Percentiles rank a stretch among this genome's conserved stretches.
phyloP scores from a whole-genome alignment of 2,113 vertebrate species.

The Oncorhynchus clarkii region DNA sequence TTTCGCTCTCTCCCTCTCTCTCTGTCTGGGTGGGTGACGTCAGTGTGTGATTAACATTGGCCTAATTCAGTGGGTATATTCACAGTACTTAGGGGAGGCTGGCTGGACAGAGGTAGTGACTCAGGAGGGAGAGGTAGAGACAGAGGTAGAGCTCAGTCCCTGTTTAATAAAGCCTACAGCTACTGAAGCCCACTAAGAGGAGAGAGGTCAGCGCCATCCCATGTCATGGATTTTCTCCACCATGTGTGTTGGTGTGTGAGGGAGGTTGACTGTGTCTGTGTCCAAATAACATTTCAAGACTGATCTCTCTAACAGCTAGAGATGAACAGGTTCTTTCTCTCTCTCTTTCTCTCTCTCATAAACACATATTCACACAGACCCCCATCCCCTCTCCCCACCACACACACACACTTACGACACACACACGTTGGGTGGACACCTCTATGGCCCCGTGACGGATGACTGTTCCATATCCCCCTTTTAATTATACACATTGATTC shows the following conservation, averaged over 20 bases:
- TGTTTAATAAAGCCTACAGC: slow-evolving; percentile 35
- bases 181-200: slow-evolving; percentile 39
- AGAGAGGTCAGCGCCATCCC: slow-evolving; percentile 53
- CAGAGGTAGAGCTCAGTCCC: slow-evolving; percentile 3
- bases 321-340: slow-evolving; percentile 7
- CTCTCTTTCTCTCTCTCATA: background rate
- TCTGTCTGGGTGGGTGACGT: slow-evolving; percentile 16
- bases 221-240: slow-evolving; percentile 38
- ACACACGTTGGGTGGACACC: slow-evolving; percentile 33
- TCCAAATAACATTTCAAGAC: background rate
- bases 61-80: slow-evolving; percentile 30
- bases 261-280: background rate
- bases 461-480: slow-evolving; percentile 64
- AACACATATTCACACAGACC: background rate
- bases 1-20: background rate
- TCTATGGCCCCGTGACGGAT: slow-evolving; percentile 59
- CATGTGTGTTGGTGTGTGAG: background rate
- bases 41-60: slow-evolving; percentile 37
- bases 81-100: slow-evolving; percentile 26
- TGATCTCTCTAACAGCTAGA: slow-evolving; percentile 1
- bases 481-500: slow-evolving; percentile 77
- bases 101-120: slow-evolving; percentile 15
- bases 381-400: background rate
- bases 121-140: slow-evolving; percentile 16
- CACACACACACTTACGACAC: background rate